Base-by-base conservation (phyloP, 2,888 invertebrate genomes). In the Meiosimyza decipiens region DNA sequence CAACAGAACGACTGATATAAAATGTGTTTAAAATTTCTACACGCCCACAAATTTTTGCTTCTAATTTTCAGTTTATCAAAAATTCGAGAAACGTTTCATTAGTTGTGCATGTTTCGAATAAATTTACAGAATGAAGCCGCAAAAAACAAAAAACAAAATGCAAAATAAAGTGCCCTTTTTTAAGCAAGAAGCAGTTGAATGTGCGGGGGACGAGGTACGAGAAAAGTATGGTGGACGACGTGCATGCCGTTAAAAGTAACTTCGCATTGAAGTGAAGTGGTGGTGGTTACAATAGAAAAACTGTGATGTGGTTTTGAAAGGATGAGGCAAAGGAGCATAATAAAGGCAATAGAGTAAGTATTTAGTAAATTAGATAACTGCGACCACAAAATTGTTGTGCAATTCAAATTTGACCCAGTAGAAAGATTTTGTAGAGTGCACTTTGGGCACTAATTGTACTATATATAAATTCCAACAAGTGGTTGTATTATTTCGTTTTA, bases 101-200 rank as follows among this genome's bases (percentile, higher is more conserved):
- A 83, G 83, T 82, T 81, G 84, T 81, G 82, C 83, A 84, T 84
- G 84, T 80, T 82, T 82, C 79, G 84, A 82, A 84, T 84, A 83
- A 82, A 82, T 82, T 70, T 50, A 18, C 13, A 28, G 22, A 28
- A 18, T 15, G 33, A 33, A 79, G 79, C 78, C 65, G 76, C 74
- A 60, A 50, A 54, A 57, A 22, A 57, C 7, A 11, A 18, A 33
- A 28, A 59, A n/a, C n/a, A n/a, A 59, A 57, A 22, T 13, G 18
- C 22, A 57, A 63, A 69, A 72, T 49, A 60, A 79, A 77, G 74
- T 76, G 64, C 77, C 74, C 66, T 66, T 71, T 73, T 76, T 74
- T 72, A 16, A 47, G 18, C 50, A 51, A 12, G 16, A 63, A 16
- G 50, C 16, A 16, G 18, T 7, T n/a, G 63, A 76, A 22, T 76